Evolutionary conservation across 2,888 invertebrate species (phyloP), one percentile per base, ranked within the genome.

Genomic region (Eristalis pertinax): DNA sequence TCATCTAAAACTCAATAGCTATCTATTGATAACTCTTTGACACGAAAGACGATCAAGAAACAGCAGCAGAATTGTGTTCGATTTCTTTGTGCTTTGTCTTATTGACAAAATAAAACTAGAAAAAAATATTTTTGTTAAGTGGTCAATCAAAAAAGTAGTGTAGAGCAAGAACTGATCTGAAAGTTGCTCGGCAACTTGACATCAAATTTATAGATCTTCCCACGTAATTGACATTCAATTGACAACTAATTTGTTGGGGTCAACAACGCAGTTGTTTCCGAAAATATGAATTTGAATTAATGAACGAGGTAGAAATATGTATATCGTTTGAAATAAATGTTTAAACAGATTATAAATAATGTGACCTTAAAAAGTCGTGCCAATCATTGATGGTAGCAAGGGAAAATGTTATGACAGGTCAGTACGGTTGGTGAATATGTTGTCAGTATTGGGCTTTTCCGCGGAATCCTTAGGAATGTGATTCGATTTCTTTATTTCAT

Each of bases 211-310:
- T 26, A 26, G 26, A 24, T 15, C 11, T 13, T 60, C 24, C 13
- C 24, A 60, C 26, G 26, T 26, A 50, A 50, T 50, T 50, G 50
- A 50, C 50, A 50, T 50, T 50, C 19, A 50, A 50, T 50, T 60
- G 60, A 8, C 1, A 10, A 32, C 32, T 32, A 32, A 32, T 32
- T 32, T 4, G 24, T 22, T 70, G 7, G 22, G 58, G 50, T 68
- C 68, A 68, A 50, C 26, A 68, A 50, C 50, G 43, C 68, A 29
- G 19, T 68, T 68, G 19, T 56, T 68, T 56, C 19, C 8, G n/a
- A 43, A 43, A n/a, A 43, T n/a, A 43, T n/a, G 10, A n/a, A 4
- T 15, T n/a, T n/a, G n/a, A n/a, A 4, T 29, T 15, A 50, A 19
- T 50, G 50, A 50, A 50, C 19, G 19, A 19, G 19, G n/a, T 2